Base-by-base conservation (phyloP, 2,888 invertebrate species). In the Dascillus cervinus region DNA sequence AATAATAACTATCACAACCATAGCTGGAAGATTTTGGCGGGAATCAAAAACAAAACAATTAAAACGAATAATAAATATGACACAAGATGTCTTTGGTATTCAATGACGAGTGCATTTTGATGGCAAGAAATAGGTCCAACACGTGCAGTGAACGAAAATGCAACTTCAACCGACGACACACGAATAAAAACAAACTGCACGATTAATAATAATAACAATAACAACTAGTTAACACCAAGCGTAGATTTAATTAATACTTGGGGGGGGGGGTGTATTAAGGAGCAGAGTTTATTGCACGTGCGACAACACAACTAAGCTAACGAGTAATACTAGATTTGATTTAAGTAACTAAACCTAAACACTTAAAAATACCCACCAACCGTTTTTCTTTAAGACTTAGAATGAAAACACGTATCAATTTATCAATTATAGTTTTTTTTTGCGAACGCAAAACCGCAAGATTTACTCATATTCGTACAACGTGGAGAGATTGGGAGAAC, bases 241-340 rank as follows among this genome's bases (percentile, higher is more conserved):
- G 55, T 55, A 56, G 29, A 32, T 45, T 49, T 53, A 53, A 53
- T 56, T 60, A 61, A 61, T 60, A 62, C 61, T 61, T 51, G 45
- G 47, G 43, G 53, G 55, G 52, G 54, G 56, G 56, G 55, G 64
- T n/a, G n/a, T n/a, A n/a, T n/a, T n/a, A n/a, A n/a, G n/a, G n/a
- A n/a, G n/a, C n/a, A n/a, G n/a, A n/a, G n/a, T n/a, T n/a, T 62
- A 62, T 64, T 64, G 64, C 64, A 63, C 61, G 53, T 58, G 53
- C 47, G 52, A 52, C 27, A 35, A 38, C 55, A 57, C 52, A 55
- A 56, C 49, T 55, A n/a, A n/a, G n/a, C n/a, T n/a, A n/a, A n/a
- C n/a, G n/a, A n/a, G n/a, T n/a, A n/a, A n/a, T n/a, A n/a, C n/a
- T n/a, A n/a, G n/a, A n/a, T n/a, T n/a, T n/a, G n/a, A n/a, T n/a